These are phyloP conservation scores for Bufo gargarizans DNA, from an alignment of 2,113 vertebrate species.

Conservation along the genomic window DNA sequence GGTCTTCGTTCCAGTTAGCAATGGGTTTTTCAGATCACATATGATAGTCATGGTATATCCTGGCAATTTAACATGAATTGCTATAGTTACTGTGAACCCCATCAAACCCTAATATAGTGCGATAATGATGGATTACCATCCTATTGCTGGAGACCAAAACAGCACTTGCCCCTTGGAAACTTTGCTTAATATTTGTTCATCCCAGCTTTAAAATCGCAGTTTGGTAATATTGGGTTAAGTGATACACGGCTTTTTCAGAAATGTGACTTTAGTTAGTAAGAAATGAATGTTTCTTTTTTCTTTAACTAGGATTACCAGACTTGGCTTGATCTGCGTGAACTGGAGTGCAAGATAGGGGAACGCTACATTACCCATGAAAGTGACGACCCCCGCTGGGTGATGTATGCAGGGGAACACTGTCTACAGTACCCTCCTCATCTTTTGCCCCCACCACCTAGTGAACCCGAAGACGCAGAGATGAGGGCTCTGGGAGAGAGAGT, in stretches of 20 bases:
- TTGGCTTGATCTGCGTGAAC: slow-evolving; percentile 87
- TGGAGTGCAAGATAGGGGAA: slow-evolving; percentile 84
- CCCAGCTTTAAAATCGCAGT: background rate
- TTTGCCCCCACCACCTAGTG: slow-evolving; percentile 64
- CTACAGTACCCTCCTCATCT: slow-evolving; percentile 77
- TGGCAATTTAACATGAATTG: too few species aligned
- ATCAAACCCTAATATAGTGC: too few species aligned
- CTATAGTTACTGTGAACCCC: too few species aligned
- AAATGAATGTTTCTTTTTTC: background rate
- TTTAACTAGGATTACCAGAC: slow-evolving; percentile 83
- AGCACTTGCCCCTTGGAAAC: too few species aligned
- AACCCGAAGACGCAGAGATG: slow-evolving; percentile 76
- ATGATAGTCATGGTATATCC: too few species aligned
- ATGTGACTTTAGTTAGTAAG: background rate
- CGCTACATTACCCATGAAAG: slow-evolving; percentile 93
- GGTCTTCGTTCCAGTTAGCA: too few species aligned
- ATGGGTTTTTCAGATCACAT: too few species aligned
- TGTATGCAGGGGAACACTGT: slow-evolving; percentile 75
- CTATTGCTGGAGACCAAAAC: too few species aligned
- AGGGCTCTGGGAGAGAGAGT: slow-evolving; percentile 86
- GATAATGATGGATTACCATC: too few species aligned
- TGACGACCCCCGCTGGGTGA: slow-evolving; percentile 88
- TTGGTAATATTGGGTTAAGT: background rate
- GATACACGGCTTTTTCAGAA: background rate
- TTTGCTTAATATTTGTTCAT: too few species aligned